phyloP scores from a whole-genome alignment of 2,113 vertebrate species.

The Xenopus borealis region DNA sequence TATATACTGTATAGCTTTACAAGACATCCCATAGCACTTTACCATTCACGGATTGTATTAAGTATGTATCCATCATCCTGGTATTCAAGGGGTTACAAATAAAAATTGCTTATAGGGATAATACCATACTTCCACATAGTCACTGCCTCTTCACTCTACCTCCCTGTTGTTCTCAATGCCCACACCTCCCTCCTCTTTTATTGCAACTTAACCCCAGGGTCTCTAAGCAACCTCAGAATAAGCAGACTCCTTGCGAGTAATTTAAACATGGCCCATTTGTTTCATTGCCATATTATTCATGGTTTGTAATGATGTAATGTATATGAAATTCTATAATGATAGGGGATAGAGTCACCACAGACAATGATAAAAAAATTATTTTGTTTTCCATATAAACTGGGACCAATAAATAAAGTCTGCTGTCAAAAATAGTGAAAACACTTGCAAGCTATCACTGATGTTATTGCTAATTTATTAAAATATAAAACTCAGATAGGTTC shows the following conservation, averaged over 20 bases:
- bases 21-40: too few species aligned
- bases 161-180: not conserved
- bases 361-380: constrained; percentile 28
- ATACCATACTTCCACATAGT: not conserved
- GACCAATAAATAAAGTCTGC: not conserved
- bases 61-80: not conserved
- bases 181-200: constrained; percentile 4
- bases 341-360: not conserved
- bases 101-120: not conserved
- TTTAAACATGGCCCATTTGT: constrained; percentile 42
- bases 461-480: too few species aligned
- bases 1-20: too few species aligned
- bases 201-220: constrained; percentile 37
- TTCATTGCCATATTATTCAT: constrained; percentile 44
- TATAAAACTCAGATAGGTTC: too few species aligned
- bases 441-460: too few species aligned
- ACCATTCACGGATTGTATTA: too few species aligned
- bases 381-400: constrained; percentile 16
- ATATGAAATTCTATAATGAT: constrained; percentile 36
- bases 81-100: not conserved
- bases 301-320: constrained; percentile 43
- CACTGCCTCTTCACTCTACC: not conserved
- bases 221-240: constrained; percentile 32
- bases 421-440: too few species aligned
- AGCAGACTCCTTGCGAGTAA: constrained; percentile 31